Base-by-base conservation (phyloP, 2,888 invertebrate genomes). In the Agrotis clavis region DNA sequence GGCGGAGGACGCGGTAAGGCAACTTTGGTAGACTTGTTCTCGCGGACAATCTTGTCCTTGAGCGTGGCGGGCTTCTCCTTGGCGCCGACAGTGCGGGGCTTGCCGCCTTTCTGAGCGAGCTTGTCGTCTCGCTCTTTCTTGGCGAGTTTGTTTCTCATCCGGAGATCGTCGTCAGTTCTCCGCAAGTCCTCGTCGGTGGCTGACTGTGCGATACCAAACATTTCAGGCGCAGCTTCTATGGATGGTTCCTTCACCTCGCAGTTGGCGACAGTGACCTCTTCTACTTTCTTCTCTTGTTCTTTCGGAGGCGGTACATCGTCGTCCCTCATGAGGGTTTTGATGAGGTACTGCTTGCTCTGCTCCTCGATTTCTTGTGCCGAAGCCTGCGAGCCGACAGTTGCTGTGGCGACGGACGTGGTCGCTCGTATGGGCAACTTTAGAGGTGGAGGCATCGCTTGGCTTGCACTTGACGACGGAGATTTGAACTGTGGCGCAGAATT, bases 301-400 rank as follows among this genome's bases (percentile, higher is more conserved):
- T 96, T 84, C 92, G 97, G 87, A 45, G 98, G 97, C 94, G 98
- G 98, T 4, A 98, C 97, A 88, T 99, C 99, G 88, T 99, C 96
- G 90, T 98, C 98, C 54, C 98, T 98, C 81, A 99, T 99, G 78
- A 99, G 96, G 0, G 99, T 99, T 96, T 99, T 99, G 86, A 99
- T 98, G 59, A 99, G 97, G 96, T 98, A 98, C 94, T 98, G 98
- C 88, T 97, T 97, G 92, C 97, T 97, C 89, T 97, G 97, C 74
- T 97, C 97, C 74, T 97, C 96, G 61, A 97, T 97, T 66, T 97
- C 97, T 89, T 97, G 92, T 89, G 97, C 87, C 85, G 97, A 87
- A 87, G 95, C 92, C 92, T 97, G 89, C 0, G 95, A 94, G 74
- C 94, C 95, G 18, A 96, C 96, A 71, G 96, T 93, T 81, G 96